phyloP scores from a whole-genome alignment of 2,797 vertebrate species.

The Valencia hispanica region DNA sequence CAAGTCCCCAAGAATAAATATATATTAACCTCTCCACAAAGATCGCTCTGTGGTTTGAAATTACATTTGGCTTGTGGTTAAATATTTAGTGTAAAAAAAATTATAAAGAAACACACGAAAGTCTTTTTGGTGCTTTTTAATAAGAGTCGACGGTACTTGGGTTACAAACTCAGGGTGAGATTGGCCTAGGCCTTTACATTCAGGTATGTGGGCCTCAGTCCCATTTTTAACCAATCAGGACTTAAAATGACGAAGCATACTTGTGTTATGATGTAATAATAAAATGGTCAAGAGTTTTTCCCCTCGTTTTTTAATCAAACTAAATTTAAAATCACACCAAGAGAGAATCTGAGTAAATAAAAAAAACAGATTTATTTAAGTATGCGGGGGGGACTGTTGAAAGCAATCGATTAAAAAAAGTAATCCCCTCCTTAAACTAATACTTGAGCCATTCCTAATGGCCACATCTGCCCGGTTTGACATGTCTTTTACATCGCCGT shows the following conservation, averaged over 20 bases:
- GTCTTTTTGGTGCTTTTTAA: not conserved
- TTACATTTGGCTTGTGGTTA: constrained; percentile 47
- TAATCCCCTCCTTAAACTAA: not conserved
- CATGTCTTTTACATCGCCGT: not conserved
- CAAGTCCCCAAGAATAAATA: constrained; percentile 61
- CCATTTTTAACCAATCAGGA: not conserved
- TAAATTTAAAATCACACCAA: not conserved
- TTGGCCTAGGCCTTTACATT: not conserved
- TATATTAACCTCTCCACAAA: constrained; percentile 56
- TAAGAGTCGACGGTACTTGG: not conserved
- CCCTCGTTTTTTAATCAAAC: not conserved
- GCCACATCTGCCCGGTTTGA: not conserved
- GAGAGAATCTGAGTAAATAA: not conserved
- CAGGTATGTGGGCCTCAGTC: not conserved
- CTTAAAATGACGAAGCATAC: not conserved
- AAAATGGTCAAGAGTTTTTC: not conserved
- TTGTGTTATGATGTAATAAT: not conserved
- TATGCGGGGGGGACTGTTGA: not conserved
- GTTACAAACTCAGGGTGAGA: not conserved
- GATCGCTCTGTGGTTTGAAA: constrained; percentile 52
- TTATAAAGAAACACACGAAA: not conserved
- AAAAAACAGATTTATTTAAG: not conserved
- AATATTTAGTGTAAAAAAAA: constrained; percentile 34
- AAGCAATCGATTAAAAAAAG: not conserved
- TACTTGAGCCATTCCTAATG: not conserved